Percentiles rank a stretch among this genome's conserved stretches.
Conservation (phyloP, 2,113 vertebrate species). For the Rhinopithecus roxellana region DNA sequence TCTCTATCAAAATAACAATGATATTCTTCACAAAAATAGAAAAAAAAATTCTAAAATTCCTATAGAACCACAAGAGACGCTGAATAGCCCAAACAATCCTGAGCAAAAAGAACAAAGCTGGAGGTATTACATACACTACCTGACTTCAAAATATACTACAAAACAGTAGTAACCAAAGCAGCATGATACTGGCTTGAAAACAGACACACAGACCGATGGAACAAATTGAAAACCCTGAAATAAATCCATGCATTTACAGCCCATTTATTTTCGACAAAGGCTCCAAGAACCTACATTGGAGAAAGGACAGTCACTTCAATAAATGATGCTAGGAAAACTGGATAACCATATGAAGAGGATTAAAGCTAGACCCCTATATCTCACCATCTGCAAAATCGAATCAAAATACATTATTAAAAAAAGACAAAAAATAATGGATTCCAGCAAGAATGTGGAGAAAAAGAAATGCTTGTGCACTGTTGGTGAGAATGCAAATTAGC, state of each 20-base stretch:
- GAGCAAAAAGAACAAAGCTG: background rate
- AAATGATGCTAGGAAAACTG: background rate
- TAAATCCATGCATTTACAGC: background rate
- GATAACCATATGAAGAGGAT: background rate
- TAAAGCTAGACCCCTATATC: background rate
- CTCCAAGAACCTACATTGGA: background rate
- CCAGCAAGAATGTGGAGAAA: background rate
- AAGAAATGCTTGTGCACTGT: background rate
- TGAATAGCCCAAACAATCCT: background rate
- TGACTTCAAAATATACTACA: background rate
- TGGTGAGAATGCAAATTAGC: background rate
- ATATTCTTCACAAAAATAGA: background rate
- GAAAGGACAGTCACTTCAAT: background rate
- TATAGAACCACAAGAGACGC: background rate
- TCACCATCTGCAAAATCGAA: background rate
- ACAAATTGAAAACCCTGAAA: background rate
- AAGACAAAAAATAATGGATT: background rate
- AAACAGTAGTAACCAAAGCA: background rate
- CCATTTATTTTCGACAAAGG: background rate
- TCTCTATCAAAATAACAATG: background rate
- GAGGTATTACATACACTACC: background rate
- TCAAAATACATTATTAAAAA: background rate
- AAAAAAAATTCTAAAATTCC: background rate
- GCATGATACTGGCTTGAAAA: background rate
- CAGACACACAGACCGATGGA: background rate